Evolutionary conservation across 2,888 invertebrate species (phyloP).

Genomic region (Acheta domesticus): DNA sequence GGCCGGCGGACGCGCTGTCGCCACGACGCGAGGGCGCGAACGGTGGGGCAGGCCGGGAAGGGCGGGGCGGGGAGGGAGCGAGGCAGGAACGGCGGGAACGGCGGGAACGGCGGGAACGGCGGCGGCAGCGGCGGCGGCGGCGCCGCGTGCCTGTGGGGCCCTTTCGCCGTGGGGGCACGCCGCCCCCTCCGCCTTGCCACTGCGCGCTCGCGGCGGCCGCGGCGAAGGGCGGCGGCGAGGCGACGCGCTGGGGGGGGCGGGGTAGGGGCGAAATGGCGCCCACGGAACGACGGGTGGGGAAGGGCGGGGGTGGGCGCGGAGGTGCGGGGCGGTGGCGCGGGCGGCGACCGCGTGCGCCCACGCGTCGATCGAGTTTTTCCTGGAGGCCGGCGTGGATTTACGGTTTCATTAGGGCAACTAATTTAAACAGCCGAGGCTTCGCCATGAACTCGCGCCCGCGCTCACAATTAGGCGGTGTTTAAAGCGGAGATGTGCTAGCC

Average conservation of each 20-base stretch:
- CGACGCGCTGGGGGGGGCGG: too few species aligned
- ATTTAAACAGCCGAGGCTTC: not conserved
- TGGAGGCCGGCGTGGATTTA: not conserved
- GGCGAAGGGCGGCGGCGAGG: too few species aligned
- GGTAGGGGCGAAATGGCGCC: not conserved
- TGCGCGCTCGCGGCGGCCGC: too few species aligned
- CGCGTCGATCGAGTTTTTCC: slow-evolving; percentile 1
- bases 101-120: not conserved
- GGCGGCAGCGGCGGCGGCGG: not conserved
- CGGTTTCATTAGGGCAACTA: slow-evolving; percentile 9
- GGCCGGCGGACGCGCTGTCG: slow-evolving; percentile 3
- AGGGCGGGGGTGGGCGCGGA: too few species aligned
- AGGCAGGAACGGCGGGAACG: not conserved
- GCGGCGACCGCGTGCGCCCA: not conserved
- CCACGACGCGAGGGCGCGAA: not conserved
- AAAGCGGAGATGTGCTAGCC: not conserved
- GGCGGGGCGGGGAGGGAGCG: too few species aligned
- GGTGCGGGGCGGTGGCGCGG: not conserved
- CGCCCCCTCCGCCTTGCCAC: not conserved
- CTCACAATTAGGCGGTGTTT: slow-evolving; percentile 11
- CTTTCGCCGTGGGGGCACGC: not conserved
- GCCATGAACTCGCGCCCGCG: not conserved
- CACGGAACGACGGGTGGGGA: not conserved
- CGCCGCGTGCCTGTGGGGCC: not conserved
- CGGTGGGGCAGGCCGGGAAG: too few species aligned